These are phyloP conservation scores for Campoletis sonorensis DNA, from an alignment of 1,140 invertebrate species.

Conservation along the genomic window DNA sequence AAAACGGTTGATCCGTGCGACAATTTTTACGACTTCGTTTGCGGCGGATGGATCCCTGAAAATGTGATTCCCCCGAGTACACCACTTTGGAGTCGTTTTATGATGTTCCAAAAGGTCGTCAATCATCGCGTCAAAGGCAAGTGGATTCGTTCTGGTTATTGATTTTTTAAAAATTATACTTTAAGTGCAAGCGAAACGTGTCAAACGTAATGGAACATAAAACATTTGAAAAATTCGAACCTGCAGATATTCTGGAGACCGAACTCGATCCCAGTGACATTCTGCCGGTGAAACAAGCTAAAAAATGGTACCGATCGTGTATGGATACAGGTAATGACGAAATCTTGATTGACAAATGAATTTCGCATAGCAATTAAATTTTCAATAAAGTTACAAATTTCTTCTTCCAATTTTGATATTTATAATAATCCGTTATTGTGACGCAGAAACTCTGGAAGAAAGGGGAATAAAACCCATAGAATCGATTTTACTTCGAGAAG, in stretches of 20 bases:
- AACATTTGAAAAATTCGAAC: neutral
- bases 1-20: slow-evolving; percentile 49
- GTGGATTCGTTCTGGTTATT: neutral
- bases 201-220: neutral
- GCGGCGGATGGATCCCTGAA: slow-evolving; percentile 35
- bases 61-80: slow-evolving; percentile 34
- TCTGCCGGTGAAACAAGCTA: slow-evolving; percentile 52
- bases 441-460: slow-evolving; percentile 25
- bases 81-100: slow-evolving; percentile 7
- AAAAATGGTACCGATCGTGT: slow-evolving; percentile 56
- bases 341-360: too few relatives aligned
- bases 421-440: neutral
- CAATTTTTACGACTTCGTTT: slow-evolving; percentile 52
- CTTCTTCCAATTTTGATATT: too few relatives aligned
- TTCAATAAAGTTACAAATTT: neutral
- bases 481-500: slow-evolving; percentile 50
- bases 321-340: slow-evolving; percentile 49
- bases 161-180: neutral
- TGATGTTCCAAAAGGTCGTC: slow-evolving; percentile 21
- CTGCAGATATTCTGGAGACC: slow-evolving; percentile 51
- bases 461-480: slow-evolving; percentile 42
- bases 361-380: neutral
- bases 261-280: slow-evolving; percentile 40
- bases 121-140: slow-evolving; percentile 35
- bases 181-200: too few relatives aligned